Evolutionary conservation across 2,888 invertebrate genomes (phyloP), one percentile per base, ranked within the genome.

Genomic region (Hartigia nigra): DNA sequence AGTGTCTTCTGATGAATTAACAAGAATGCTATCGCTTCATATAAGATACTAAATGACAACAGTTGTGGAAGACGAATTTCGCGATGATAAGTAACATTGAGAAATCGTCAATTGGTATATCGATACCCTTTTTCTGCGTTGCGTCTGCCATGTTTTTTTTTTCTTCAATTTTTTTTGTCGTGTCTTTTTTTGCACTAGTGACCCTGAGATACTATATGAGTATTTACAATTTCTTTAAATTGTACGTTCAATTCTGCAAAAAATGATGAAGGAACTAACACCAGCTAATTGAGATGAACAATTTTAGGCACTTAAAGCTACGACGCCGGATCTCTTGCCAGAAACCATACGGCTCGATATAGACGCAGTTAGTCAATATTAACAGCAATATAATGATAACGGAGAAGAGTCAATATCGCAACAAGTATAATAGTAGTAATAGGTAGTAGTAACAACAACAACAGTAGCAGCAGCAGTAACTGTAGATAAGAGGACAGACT

Each of bases 401-500:
- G 9, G 23, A 14, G 55, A 55, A 55, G 23, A 55, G 23, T 55
- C 23, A 55, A 55, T 55, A 55, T 55, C 9, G 23, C 39, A 39
- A 55, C 23, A 55, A 55, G 55, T 23, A 23, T 23, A 55, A 55
- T 55, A 55, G 36, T 36, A 36, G 55, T 39, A 39, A 14, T 55
- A 39, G 39, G 39, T 39, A 55, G 55, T 55, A 55, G 23, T 55
- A 55, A 55, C 55, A 35, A 35, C 35, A 35, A 9, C 35, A 35
- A 9, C 4, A 35, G 35, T 9, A 55, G 55, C 55, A 55, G 23
- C 55, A 55, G 75, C 36, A 36, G 31, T 14, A 31, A 31, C 75
- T 12, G 34, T n/a, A 32, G 75, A 75, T 75, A 34, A 36, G 37
- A 34, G 23, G 31, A 36, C 75, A 75, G 75, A 75, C 75, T 75